A percentile compares a stretch with the other conserved stretches of the same genome.
Evolutionary conservation across 2,113 vertebrate genomes (phyloP).

Genomic region (Nettapus auritus): DNA sequence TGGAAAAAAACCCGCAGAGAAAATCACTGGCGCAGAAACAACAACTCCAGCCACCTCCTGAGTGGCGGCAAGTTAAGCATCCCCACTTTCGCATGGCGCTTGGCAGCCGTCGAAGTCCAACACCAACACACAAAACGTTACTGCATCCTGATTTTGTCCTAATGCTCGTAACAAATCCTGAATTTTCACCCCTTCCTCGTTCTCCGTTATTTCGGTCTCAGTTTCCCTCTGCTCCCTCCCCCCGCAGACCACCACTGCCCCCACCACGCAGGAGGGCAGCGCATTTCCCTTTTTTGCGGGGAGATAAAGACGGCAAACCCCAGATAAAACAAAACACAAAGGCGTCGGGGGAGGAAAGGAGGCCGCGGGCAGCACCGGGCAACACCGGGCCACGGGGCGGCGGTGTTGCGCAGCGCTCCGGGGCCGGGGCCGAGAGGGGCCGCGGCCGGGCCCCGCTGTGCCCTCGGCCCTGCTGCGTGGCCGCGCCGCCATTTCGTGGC

Average conservation of each 20-base stretch:
- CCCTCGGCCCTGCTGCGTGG: no score
- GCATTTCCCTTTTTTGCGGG: fast-evolving
- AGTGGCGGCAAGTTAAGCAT: background rate
- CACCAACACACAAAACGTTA: background rate
- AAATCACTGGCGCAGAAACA: background rate
- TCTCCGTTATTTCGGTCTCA: background rate
- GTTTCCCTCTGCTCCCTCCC: background rate
- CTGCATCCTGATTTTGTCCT: background rate
- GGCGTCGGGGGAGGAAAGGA: no score
- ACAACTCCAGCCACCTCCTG: background rate
- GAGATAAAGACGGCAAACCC: no score
- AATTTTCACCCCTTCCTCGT: background rate
- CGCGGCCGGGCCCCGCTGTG: background rate
- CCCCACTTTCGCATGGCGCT: background rate
- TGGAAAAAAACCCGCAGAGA: background rate
- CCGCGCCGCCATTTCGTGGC: background rate
- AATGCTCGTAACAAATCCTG: fast-evolving
- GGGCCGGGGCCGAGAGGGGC: background rate
- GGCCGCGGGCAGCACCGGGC: no score
- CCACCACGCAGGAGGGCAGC: no score
- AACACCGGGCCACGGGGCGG: conserved; percentile 33
- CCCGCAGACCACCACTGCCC: no score
- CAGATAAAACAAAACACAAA: no score
- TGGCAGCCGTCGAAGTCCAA: background rate
- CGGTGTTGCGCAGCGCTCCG: conserved; percentile 33